Conservation (phyloP, 2,113 vertebrate genomes). For the Acrocephalus arundinaceus region DNA sequence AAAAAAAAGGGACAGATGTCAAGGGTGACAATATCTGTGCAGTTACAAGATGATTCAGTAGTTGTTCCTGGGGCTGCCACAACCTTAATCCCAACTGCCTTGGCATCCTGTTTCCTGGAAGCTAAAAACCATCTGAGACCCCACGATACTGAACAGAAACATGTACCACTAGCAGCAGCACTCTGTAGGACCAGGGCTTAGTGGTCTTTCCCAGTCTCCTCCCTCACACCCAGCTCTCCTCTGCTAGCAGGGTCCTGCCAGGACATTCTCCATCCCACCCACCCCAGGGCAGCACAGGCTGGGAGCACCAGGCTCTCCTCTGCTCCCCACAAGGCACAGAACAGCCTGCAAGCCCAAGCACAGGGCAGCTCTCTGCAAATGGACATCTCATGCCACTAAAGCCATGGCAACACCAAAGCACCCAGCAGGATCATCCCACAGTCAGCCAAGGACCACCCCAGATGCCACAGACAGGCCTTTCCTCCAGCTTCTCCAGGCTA, state of each 20-base stretch:
- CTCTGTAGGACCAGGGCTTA: neutral
- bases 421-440: neutral
- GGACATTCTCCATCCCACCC: neutral
- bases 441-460: neutral
- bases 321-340: neutral
- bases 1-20: neutral
- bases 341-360: neutral
- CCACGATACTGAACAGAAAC: rapidly evolving
- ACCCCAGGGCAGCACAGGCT: neutral
- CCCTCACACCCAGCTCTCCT: neutral
- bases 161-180: neutral
- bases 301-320: neutral
- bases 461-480: neutral
- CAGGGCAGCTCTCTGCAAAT: neutral
- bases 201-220: neutral
- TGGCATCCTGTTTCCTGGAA: neutral
- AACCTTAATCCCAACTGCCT: neutral
- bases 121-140: neutral
- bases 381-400: neutral
- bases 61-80: neutral
- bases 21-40: neutral
- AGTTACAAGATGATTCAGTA: neutral
- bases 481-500: neutral
- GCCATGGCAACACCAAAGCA: neutral
- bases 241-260: neutral